phyloP scores from a whole-genome alignment of 2,888 invertebrate genomes.

The Lydus trimaculatus region DNA sequence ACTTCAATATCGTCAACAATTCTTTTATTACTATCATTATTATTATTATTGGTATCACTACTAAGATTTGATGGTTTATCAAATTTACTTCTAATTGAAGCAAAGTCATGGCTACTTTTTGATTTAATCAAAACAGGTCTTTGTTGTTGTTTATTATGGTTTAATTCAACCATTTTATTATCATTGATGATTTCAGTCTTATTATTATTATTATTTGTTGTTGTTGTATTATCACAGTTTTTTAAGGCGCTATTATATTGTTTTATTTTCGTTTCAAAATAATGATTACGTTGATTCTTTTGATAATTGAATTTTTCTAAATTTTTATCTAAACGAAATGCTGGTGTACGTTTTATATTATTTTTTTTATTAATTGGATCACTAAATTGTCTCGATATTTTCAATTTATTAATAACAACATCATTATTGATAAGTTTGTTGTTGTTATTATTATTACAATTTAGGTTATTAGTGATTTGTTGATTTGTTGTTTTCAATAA shows the following conservation, averaged over 20 bases:
- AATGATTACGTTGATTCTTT: slow-evolving; percentile 42
- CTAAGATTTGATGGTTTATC: slow-evolving; percentile 22
- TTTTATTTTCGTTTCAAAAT: slow-evolving; percentile 49
- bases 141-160: slow-evolving; percentile 9
- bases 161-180: background rate
- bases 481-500: slow-evolving; percentile 21
- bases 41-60: slow-evolving; percentile 24
- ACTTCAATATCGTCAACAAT: slow-evolving; percentile 28
- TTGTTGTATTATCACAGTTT: slow-evolving; percentile 43
- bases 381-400: slow-evolving; percentile 55
- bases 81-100: slow-evolving; percentile 50
- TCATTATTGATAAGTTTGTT: slow-evolving; percentile 16
- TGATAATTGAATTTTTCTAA: slow-evolving; percentile 39
- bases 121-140: slow-evolving; percentile 46
- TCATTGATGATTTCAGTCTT: slow-evolving; percentile 19
- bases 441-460: slow-evolving; percentile 11
- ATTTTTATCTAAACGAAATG: slow-evolving; percentile 63
- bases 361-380: slow-evolving; percentile 58
- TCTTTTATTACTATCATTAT: slow-evolving; percentile 21
- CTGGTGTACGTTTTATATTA: slow-evolving; percentile 66
- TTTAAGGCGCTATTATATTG: slow-evolving; percentile 48
- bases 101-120: slow-evolving; percentile 50
- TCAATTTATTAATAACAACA: slow-evolving; percentile 22
- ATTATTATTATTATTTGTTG: slow-evolving; percentile 12
- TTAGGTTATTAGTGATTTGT: slow-evolving; percentile 23